These are phyloP conservation scores for Leptopilina syphax DNA, from an alignment of 2,888 invertebrate genomes.

Conservation along the genomic window DNA sequence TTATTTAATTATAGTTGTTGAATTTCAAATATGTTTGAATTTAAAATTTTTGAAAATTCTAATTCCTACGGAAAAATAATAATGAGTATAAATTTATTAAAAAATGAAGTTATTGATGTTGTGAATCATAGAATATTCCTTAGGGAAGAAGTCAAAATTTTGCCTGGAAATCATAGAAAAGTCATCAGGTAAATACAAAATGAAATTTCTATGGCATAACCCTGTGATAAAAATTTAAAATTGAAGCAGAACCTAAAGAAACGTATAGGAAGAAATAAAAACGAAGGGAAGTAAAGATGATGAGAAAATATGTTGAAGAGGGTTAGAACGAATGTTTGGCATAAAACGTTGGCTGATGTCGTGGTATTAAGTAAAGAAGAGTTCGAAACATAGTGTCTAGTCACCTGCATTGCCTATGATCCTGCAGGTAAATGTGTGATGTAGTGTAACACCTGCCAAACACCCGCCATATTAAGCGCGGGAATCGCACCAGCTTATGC, in stretches of 20 bases:
- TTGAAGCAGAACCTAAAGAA: background rate
- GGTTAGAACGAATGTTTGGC: conserved; percentile 12
- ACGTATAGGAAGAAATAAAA: background rate
- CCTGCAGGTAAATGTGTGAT: conserved; percentile 50
- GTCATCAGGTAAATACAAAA: no score
- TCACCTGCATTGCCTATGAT: conserved; percentile 60
- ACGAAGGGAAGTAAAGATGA: background rate
- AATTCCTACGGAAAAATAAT: no score
- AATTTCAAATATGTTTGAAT: no score
- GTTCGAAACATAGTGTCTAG: conserved; percentile 51
- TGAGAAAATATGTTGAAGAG: background rate
- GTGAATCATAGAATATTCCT: no score
- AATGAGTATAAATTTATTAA: no score
- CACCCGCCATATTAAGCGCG: conserved; percentile 50
- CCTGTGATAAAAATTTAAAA: no score
- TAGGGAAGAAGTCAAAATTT: no score
- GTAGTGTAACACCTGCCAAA: conserved; percentile 60
- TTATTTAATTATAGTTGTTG: no score
- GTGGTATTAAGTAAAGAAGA: conserved; percentile 41
- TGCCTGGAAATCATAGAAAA: no score
- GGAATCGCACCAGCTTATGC: conserved; percentile 46
- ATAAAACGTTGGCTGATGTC: conserved; percentile 50
- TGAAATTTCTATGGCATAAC: no score
- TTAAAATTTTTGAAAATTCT: no score
- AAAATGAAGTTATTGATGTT: no score